Evolutionary conservation across 2,888 invertebrate genomes (phyloP).

Genomic region (Liposcelis brunnea): DNA sequence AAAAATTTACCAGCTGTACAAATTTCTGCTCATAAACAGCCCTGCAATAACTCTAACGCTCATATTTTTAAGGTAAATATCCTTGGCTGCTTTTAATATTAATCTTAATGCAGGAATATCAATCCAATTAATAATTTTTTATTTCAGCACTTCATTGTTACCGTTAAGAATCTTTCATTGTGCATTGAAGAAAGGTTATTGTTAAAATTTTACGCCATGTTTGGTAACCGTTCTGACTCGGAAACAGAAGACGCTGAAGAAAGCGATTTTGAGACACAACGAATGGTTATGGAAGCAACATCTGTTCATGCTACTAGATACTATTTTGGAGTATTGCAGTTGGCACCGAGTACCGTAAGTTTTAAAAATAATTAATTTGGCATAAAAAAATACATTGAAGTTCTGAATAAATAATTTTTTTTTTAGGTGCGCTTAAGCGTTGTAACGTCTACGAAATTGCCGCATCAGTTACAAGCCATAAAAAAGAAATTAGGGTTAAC

Average conservation of each 20-base stretch:
- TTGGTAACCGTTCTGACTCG: conserved; percentile 31
- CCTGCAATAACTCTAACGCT: conserved; percentile 51
- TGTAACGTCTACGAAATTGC: conserved; percentile 69
- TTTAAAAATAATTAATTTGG: neutral
- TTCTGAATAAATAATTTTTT: conserved; percentile 1
- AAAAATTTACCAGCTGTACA: conserved; percentile 49
- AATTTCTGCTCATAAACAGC: conserved; percentile 35
- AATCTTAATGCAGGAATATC: too few relatives aligned
- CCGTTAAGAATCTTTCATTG: conserved; percentile 65
- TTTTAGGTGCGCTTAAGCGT: conserved; percentile 71
- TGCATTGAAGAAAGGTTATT: conserved; percentile 76
- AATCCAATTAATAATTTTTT: conserved; percentile 10
- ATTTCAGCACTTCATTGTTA: conserved; percentile 54
- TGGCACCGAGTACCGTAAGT: conserved; percentile 22
- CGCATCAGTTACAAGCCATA: conserved; percentile 53
- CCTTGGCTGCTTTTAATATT: too few relatives aligned
- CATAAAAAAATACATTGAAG: neutral
- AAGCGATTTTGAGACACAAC: conserved; percentile 61
- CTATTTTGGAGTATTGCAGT: conserved; percentile 68
- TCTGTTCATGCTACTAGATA: conserved; percentile 67
- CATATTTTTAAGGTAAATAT: conserved; percentile 57
- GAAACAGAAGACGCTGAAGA: conserved; percentile 45
- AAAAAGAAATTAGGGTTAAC: conserved; percentile 77
- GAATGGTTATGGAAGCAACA: conserved; percentile 61
- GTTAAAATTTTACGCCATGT: conserved; percentile 41